Evolutionary conservation across 2,797 vertebrate genomes (phyloP), one percentile per base, ranked within the genome.

Genomic region (Pipistrellus pygmaeus): DNA sequence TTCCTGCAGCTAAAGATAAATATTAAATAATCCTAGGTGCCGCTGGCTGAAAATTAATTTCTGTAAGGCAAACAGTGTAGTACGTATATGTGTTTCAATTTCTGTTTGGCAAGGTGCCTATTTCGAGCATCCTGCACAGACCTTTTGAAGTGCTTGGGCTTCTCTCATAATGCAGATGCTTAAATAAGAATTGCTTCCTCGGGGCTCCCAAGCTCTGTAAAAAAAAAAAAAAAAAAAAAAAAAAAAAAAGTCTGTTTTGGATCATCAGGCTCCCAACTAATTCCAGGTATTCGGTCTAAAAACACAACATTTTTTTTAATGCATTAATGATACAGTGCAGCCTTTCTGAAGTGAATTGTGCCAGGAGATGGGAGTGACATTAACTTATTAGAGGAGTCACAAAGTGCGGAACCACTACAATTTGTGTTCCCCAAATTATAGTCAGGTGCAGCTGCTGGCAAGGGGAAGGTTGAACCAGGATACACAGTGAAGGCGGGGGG

Each of bases 11-110:
- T 98, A 96, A 98, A 98, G 98, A 98, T 98, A 98, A 98, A 98
- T 98, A 98, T 98, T 98, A 98, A 98, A 98, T 98, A 98, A 98
- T 98, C 98, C 96, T 98, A 97, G 97, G 98, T 97, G 96, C 97
- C 98, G 97, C 97, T 97, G 91, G 96, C 97, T 98, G 98, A 97
- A 98, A 98, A 98, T 98, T 98, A 98, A 98, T 98, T 98, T 98
- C 98, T 98, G 97, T 95, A 98, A 98, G 98, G 98, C 98, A 98
- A 98, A 98, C 97, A 98, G 97, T 98, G 97, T 98, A 97, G 98
- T 96, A 97, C 17, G 35, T 98, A 98, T 97, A 97, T 92, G 97
- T 76, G 95, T 98, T 98, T 98, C 98, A 98, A 98, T 98, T 98
- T 98, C 98, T 97, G 97, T 98, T 98, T 98, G 98, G 98, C 98